Evolutionary conservation across 2,113 vertebrate species (phyloP), one percentile per base, ranked within the genome.

Genomic region (Rhynchopsitta pachyrhyncha): DNA sequence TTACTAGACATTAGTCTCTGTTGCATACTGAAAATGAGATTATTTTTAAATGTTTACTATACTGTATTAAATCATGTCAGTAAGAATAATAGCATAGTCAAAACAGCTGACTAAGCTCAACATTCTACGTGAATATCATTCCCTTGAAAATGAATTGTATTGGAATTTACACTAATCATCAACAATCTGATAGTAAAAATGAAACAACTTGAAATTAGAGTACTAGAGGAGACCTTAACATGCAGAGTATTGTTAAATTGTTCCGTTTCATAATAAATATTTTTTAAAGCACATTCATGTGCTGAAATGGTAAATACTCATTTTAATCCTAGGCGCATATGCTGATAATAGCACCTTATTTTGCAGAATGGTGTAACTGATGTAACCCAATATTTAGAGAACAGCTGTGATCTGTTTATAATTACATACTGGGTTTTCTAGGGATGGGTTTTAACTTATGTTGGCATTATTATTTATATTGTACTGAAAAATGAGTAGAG

Each of bases 71-170:
- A 63, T 82, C 31, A 57, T 57, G 75, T 80, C 84, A 60, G 68
- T 85, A 64, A 84, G 64, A 79, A 88, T 69, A 79, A 63, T 17
- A 69, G 55, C 76, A 59, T 57, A 66, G 42, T n/a, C 29, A 89
- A 83, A 94, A 39, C 28, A 92, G 64, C 81, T 93, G 73, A 27
- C 18, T 76, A 78, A 85, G 31, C 90, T 94, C 82, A 78, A 86
- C 92, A 82, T n/a, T 47, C 4, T 52, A 80, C 70, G 29, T 47
- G 52, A 95, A 42, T 75, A 82, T 64, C 35, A 63, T 63, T 67
- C 71, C 18, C 62, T 86, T 92, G 52, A 66, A 89, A 95, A 83
- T 10, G 92, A 59, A 90, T 92, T 33, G 66, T 62, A 52, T 28
- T 46, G 83, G 63, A 75, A 84, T 95, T 93, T 64, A 62, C n/a